Evolutionary conservation across 23 tunicate genomes (phyloP).

Genomic region (Ascidia mentula): DNA sequence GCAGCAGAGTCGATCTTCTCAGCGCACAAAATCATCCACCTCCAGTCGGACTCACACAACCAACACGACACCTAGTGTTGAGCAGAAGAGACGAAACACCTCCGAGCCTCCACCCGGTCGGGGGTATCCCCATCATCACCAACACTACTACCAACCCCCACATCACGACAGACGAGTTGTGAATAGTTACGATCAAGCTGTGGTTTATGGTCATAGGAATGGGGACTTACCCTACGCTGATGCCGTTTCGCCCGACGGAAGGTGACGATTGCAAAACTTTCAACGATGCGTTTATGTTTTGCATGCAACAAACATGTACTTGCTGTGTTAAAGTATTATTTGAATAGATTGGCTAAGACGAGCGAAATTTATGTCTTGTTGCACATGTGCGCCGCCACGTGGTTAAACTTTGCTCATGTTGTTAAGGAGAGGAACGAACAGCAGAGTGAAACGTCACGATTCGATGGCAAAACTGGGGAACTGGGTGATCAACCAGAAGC

Average conservation of each 20-base stretch:
- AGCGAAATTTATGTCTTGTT: neutral
- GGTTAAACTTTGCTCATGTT: no score
- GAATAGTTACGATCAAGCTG: neutral
- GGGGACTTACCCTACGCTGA: neutral
- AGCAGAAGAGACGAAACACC: conserved; percentile 7
- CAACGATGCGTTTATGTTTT: neutral
- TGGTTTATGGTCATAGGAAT: neutral
- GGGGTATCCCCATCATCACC: neutral
- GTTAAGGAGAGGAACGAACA: neutral
- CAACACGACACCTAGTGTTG: conserved; percentile 5
- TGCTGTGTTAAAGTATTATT: neutral
- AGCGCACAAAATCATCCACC: conserved; percentile 24
- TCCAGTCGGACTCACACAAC: conserved; percentile 24
- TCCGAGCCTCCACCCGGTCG: conserved; percentile 7
- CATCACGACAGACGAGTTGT: neutral
- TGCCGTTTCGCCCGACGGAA: neutral
- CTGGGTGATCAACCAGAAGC: conserved; percentile 64
- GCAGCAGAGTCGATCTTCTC: conserved; percentile 18
- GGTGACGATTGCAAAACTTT: no score
- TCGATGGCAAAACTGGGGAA: conserved; percentile 59
- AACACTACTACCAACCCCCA: neutral
- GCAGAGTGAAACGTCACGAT: conserved; percentile 38
- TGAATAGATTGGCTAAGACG: neutral
- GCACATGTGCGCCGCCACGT: no score
- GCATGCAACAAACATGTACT: neutral